A percentile compares a stretch with the other conserved stretches of the same genome.
Evolutionary conservation across 2,113 vertebrate genomes (phyloP).

Genomic region (Daubentonia madagascariensis): DNA sequence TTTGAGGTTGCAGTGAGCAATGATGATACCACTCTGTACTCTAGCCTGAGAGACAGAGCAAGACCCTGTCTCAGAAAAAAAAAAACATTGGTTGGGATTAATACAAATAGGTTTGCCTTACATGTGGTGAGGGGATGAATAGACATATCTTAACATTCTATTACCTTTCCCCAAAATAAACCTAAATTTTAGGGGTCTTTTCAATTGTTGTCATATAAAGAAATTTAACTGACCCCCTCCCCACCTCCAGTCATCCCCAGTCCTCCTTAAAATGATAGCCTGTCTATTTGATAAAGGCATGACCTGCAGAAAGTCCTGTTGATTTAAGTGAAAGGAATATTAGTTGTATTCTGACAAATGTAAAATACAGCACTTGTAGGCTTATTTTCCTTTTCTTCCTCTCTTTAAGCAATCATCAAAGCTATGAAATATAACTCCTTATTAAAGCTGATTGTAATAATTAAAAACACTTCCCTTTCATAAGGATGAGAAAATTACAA

Average conservation of each 20-base stretch:
- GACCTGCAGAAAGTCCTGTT: background rate
- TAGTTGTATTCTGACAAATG: constrained; percentile 34
- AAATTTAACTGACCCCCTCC: background rate
- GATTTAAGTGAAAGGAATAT: background rate
- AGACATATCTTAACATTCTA: background rate
- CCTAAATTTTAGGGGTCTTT: constrained; percentile 58
- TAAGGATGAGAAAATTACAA: constrained; percentile 60
- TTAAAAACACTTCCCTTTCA: constrained; percentile 64
- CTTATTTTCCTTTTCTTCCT: background rate
- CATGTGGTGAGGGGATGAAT: background rate
- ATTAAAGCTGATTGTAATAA: constrained; percentile 67
- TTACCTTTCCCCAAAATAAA: background rate
- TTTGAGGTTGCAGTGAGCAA: no score
- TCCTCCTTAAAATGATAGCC: constrained; percentile 30
- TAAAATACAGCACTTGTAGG: background rate
- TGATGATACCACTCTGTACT: no score
- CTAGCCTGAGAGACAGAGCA: no score
- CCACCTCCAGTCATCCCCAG: background rate
- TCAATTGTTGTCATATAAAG: constrained; percentile 29
- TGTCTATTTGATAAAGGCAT: background rate
- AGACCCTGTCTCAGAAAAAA: no score
- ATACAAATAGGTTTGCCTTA: constrained; percentile 23
- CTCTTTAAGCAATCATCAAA: background rate
- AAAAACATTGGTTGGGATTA: background rate
- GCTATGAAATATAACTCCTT: constrained; percentile 61